Evolutionary conservation across 2,888 invertebrate genomes (phyloP).

Genomic region (Xylophagus ater): DNA sequence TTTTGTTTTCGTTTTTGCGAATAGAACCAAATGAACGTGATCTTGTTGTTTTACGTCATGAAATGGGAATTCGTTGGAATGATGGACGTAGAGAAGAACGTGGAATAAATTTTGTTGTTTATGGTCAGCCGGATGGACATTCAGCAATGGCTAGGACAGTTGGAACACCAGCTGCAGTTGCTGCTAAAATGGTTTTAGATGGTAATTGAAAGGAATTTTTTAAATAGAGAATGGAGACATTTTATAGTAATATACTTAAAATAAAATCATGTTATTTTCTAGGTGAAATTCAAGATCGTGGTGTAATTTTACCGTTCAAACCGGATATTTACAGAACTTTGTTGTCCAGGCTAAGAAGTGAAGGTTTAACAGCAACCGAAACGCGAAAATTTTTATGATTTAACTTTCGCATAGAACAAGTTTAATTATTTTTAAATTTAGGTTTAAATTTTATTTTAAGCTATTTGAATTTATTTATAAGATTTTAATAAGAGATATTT

Average conservation of each 20-base stretch:
- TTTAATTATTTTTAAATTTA: slow-evolving; percentile 19
- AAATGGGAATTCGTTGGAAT: slow-evolving; percentile 85
- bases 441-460: slow-evolving; percentile 2
- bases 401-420: no score
- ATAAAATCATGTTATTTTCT: not conserved
- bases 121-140: slow-evolving; percentile 70
- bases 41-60: slow-evolving; percentile 86
- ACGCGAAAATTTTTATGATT: slow-evolving; percentile 53
- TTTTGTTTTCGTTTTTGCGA: not conserved
- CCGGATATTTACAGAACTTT: slow-evolving; percentile 90
- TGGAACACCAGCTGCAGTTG: slow-evolving; percentile 89
- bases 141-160: slow-evolving; percentile 96
- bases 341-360: slow-evolving; percentile 70
- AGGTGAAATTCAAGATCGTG: slow-evolving; percentile 90
- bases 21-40: slow-evolving; percentile 72
- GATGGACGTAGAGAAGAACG: slow-evolving; percentile 72
- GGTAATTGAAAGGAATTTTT: slow-evolving; percentile 33
- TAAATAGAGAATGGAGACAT: not conserved
- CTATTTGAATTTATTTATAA: not conserved
- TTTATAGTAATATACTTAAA: not conserved
- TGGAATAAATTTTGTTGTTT: slow-evolving; percentile 78
- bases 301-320: slow-evolving; percentile 83
- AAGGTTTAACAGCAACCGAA: slow-evolving; percentile 67
- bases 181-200: slow-evolving; percentile 94
- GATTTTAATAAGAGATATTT: not conserved